Percentiles rank a stretch among this genome's conserved stretches.
Conservation (phyloP, 2,113 vertebrate genomes). For the Myiozetetes cayanensis region DNA sequence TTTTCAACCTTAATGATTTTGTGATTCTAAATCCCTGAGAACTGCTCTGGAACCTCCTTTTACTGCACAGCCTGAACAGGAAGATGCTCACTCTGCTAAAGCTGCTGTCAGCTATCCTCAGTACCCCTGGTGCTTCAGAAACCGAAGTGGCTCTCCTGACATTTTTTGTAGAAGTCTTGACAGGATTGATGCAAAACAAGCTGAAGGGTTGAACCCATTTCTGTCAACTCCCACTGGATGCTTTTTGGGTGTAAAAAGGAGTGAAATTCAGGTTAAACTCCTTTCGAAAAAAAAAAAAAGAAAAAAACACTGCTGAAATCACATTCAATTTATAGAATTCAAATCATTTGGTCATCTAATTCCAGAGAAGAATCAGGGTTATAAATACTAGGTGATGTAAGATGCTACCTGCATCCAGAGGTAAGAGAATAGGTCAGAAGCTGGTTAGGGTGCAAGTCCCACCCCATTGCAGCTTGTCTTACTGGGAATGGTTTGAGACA, state of each 20-base stretch:
- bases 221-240: neutral
- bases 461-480: neutral
- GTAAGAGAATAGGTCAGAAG: neutral
- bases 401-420: neutral
- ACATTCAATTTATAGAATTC: neutral
- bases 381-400: neutral
- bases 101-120: neutral
- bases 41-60: neutral
- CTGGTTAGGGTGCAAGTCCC: neutral
- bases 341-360: neutral
- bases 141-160: neutral
- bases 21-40: neutral
- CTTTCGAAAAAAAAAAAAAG: neutral
- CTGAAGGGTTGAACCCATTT: neutral
- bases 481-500: neutral
- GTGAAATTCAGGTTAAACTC: fast-evolving
- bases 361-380: neutral
- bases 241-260: neutral
- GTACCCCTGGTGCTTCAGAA: neutral
- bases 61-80: neutral
- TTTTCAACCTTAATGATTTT: neutral
- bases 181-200: neutral
- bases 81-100: neutral
- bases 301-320: neutral
- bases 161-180: neutral